A percentile compares a stretch with the other conserved stretches of the same genome.
These are phyloP conservation scores for Isaurus tuberculatus DNA, from an alignment of 92 coral and sea anemone genomes.

Conservation along the genomic window DNA sequence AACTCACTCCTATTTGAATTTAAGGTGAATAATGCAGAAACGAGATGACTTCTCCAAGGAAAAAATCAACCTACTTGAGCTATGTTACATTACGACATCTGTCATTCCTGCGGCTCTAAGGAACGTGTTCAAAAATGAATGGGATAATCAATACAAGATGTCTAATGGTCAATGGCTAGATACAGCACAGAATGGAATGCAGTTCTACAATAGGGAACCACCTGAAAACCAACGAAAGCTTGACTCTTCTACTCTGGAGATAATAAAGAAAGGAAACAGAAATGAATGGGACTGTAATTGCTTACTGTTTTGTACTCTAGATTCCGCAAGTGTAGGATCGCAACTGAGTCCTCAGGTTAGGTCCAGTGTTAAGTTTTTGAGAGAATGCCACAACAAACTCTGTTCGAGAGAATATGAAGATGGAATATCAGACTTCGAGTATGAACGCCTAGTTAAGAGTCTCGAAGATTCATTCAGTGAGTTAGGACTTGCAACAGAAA, in stretches of 20 bases:
- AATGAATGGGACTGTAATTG: constrained; percentile 67
- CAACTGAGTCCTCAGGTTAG: constrained; percentile 6
- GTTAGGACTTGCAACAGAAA: constrained; percentile 29
- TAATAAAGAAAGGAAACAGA: constrained; percentile 48
- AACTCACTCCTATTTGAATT: background rate
- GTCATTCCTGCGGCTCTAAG: constrained; percentile 53
- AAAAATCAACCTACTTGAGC: constrained; percentile 17
- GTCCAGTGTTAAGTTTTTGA: constrained; percentile 21
- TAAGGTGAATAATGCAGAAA: constrained; percentile 21
- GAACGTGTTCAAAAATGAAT: constrained; percentile 62
- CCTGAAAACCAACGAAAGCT: constrained; percentile 26
- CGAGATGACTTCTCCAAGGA: constrained; percentile 24
- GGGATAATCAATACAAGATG: constrained; percentile 52
- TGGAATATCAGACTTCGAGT: constrained; percentile 18
- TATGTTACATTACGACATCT: constrained; percentile 39
- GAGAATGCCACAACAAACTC: constrained; percentile 30
- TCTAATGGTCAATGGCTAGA: constrained; percentile 61
- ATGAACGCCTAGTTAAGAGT: constrained; percentile 18
- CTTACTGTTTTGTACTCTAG: constrained; percentile 60
- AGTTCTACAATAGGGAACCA: constrained; percentile 44
- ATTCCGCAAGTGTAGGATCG: constrained; percentile 53
- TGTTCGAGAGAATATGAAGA: constrained; percentile 32
- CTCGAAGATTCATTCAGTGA: constrained; percentile 30
- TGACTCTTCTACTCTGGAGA: constrained; percentile 29
- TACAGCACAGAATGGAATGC: constrained; percentile 43